Conservation (phyloP, 2,797 vertebrate species). For the Chelon labrosus region DNA sequence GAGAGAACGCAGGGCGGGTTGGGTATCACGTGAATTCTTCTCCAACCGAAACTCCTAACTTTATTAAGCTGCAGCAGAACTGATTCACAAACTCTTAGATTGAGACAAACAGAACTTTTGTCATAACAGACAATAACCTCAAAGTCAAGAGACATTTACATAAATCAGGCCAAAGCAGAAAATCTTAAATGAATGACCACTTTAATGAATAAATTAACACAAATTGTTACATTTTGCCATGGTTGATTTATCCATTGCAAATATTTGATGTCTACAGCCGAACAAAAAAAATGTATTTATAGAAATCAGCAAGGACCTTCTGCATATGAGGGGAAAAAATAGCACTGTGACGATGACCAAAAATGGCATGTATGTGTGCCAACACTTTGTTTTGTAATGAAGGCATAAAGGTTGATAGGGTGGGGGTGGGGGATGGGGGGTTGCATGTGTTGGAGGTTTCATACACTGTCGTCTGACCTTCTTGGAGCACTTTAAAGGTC, state of each 20-base stretch:
- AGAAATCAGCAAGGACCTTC: neutral
- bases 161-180: neutral
- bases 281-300: neutral
- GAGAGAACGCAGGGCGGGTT: neutral
- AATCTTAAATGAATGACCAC: neutral
- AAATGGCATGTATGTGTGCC: too few species aligned
- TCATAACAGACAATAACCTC: neutral
- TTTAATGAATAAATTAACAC: neutral
- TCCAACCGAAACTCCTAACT: neutral
- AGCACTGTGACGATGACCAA: too few species aligned
- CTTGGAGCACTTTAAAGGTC: neutral
- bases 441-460: neutral
- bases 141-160: neutral
- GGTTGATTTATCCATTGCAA: neutral
- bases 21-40: constrained; percentile 5
- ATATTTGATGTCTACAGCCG: neutral
- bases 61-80: neutral
- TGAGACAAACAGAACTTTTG: too few species aligned
- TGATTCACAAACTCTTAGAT: too few species aligned
- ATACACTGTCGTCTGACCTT: neutral
- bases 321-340: neutral
- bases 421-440: too few species aligned
- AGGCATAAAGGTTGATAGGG: neutral
- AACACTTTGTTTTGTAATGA: neutral
- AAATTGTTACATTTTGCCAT: neutral